Conservation (phyloP, 2,797 vertebrate species). For the Lacerta viridis region DNA sequence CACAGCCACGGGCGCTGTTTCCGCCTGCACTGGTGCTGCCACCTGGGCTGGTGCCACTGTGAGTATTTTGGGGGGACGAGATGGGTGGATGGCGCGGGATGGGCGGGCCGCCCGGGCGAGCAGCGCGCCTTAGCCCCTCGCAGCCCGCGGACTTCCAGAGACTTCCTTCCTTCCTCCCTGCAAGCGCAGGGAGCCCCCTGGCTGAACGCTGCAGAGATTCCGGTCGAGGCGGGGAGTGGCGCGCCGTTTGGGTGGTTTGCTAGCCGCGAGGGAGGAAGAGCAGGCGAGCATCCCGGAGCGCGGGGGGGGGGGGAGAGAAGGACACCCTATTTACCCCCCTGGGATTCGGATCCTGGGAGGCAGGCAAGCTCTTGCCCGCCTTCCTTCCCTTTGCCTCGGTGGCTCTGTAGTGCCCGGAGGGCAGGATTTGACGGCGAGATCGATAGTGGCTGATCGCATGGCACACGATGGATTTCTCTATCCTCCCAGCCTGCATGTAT, state of each 20-base stretch:
- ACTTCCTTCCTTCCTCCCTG: not conserved
- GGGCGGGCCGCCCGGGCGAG: not conserved
- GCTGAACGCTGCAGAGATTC: not conserved
- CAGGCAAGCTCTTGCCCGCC: not conserved
- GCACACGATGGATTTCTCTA: not conserved
- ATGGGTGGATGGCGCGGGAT: not conserved
- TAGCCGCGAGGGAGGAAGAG: not conserved
- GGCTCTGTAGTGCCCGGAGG: not conserved
- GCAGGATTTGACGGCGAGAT: not conserved
- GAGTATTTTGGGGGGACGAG: slow-evolving; percentile 79
- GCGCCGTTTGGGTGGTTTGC: not conserved
- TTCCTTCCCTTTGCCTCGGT: not conserved
- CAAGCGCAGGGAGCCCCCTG: not conserved
- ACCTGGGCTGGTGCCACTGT: slow-evolving; percentile 99
- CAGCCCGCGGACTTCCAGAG: not conserved
- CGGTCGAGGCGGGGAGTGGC: not conserved
- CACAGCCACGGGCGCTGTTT: slow-evolving; percentile 99
- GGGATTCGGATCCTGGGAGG: not conserved
- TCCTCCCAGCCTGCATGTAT: not conserved
- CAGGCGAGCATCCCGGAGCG: not conserved
- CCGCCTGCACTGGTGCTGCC: slow-evolving; percentile 99
- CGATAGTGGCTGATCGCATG: not conserved
- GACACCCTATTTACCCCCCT: no score
- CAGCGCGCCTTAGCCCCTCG: not conserved
- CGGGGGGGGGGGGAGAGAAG: no score